These are phyloP conservation scores for Andrena haemorrhoa DNA, from an alignment of 2,888 invertebrate genomes.

Conservation along the genomic window DNA sequence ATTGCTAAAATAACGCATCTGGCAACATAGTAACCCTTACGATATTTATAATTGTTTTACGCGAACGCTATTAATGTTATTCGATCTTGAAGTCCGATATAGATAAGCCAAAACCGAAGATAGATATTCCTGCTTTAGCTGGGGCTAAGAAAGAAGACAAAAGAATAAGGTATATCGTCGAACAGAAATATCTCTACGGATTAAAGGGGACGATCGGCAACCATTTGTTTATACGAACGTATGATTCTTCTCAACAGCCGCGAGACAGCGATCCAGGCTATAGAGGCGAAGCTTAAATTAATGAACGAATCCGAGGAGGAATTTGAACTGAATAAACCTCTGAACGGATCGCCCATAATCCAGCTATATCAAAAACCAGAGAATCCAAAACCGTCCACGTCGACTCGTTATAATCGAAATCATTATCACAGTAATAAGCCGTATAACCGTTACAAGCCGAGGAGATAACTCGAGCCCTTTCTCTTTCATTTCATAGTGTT, in stretches of 20 bases:
- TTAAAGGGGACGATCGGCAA: neutral
- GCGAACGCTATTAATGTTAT: conserved; percentile 19
- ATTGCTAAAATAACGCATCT: conserved; percentile 68
- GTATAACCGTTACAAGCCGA: conserved; percentile 81
- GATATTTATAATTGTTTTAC: too few relatives aligned
- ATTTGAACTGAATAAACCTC: conserved; percentile 90
- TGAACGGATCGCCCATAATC: conserved; percentile 89
- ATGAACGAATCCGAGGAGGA: conserved; percentile 90
- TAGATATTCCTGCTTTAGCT: conserved; percentile 92
- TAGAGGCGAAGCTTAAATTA: conserved; percentile 94
- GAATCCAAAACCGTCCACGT: conserved; percentile 82
- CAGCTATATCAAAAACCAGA: conserved; percentile 88
- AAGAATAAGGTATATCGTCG: conserved; percentile 84
- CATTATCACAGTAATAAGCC: conserved; percentile 81
- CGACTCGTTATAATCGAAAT: conserved; percentile 76
- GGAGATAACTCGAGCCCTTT: conserved; percentile 78
- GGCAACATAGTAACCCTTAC: neutral
- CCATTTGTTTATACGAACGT: conserved; percentile 21
- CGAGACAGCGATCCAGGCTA: conserved; percentile 93
- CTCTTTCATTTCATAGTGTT: conserved; percentile 41
- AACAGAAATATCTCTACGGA: conserved; percentile 4
- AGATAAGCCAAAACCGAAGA: conserved; percentile 90
- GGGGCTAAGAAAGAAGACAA: conserved; percentile 87
- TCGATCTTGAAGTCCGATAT: conserved; percentile 88
- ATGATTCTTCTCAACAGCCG: conserved; percentile 86